A percentile compares a stretch with the other conserved stretches of the same genome.
phyloP scores from a whole-genome alignment of 2,888 invertebrate genomes.

The Coenonympha arcania region DNA sequence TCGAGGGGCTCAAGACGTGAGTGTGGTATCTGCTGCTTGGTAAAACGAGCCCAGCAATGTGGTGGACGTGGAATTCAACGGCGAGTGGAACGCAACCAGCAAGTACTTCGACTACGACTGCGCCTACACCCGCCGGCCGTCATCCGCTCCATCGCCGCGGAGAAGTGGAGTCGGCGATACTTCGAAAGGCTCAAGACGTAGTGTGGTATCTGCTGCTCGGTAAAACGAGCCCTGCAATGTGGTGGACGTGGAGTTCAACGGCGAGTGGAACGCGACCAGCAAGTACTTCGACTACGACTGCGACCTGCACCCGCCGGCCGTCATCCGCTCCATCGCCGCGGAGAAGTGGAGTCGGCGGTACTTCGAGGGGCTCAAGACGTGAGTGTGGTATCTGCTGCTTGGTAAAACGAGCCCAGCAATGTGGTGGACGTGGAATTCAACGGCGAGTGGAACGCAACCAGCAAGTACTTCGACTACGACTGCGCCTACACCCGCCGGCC shows the following conservation, averaged over 20 bases:
- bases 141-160: conserved; percentile 82
- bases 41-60: conserved; percentile 61
- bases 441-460: conserved; percentile 77
- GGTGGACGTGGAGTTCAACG: conserved; percentile 75
- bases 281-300: conserved; percentile 82
- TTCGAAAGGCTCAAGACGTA: conserved; percentile 79
- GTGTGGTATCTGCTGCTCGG: neutral
- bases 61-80: conserved; percentile 75
- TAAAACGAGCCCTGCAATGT: conserved; percentile 61
- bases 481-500: conserved; percentile 76
- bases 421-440: no score
- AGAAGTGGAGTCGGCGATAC: conserved; percentile 81
- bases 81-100: conserved; percentile 76
- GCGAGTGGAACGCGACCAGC: conserved; percentile 76
- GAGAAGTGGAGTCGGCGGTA: conserved; percentile 82
- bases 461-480: conserved; percentile 82
- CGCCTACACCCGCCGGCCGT: conserved; percentile 76
- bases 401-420: no score
- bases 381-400: no score
- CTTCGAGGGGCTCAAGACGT: conserved; percentile 78
- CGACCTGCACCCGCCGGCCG: conserved; percentile 76
- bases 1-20: conserved; percentile 77
- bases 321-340: conserved; percentile 82
- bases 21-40: neutral
- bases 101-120: conserved; percentile 82